Evolutionary conservation across 1,140 invertebrate species (phyloP), one percentile per base, ranked within the genome.

Genomic region (Drosophila ohnishii): DNA sequence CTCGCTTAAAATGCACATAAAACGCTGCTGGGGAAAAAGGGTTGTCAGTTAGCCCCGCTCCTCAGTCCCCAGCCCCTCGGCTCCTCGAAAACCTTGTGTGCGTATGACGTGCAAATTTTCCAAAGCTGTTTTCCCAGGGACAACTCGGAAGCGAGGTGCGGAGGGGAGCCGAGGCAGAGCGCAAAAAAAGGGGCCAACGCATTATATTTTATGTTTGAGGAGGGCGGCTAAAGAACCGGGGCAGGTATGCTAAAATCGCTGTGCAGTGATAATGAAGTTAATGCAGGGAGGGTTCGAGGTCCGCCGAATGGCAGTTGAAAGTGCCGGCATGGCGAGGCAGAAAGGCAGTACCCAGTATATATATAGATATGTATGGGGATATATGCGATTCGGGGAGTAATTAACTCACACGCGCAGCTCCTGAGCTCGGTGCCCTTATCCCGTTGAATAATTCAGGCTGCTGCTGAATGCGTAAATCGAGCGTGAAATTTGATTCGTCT

Each of bases 51-150:
- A 14, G 35, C 25, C 10, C 34, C 32, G 48, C 11, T 44, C 66
- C 9, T 22, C 37, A n/a, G 8, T 28, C 30, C 51, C 16, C 30
- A 19, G 16, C 32, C 55, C 22, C 40, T 10, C 11, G 14, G n/a
- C 7, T 25, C 44, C 19, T 16, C 11, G 78, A 61, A 80, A 80
- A 69, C 78, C 66, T 60, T 74, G 83, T 73, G 76, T 88, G 84
- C 84, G 80, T 87, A 87, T 84, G 84, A 87, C 69, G 84, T 87
- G 84, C 73, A 87, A 87, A 87, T 83, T 88, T 87, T 78, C 47
- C 65, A 80, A 88, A 88, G 76, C 80, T 82, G 67, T 69, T 84
- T 67, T 73, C 75, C 66, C 62, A 61, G 61, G 60, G 56, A 65
- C 35, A 71, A 50, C 42, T 58, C 51, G 50, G 32, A 44, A 34